These are phyloP conservation scores for Bradypodion ventrale DNA, from an alignment of 2,797 vertebrate species.

Conservation along the genomic window DNA sequence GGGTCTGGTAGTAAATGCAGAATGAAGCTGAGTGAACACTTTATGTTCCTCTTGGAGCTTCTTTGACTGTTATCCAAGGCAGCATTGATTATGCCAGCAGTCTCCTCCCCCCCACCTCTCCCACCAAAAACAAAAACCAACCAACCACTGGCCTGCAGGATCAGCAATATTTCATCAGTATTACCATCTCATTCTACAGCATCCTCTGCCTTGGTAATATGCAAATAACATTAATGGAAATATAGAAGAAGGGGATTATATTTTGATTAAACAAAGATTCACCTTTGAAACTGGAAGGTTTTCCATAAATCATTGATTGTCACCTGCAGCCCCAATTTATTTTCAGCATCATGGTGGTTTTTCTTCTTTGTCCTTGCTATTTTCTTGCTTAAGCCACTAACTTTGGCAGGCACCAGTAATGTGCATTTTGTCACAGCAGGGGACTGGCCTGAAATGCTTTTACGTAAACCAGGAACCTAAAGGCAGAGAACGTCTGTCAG, in stretches of 20 bases:
- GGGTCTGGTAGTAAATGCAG: too few species aligned
- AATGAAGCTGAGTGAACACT: background rate
- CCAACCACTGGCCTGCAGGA: too few species aligned
- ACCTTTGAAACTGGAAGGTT: slow-evolving; percentile 91
- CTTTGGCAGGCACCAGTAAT: slow-evolving; percentile 80
- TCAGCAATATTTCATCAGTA: background rate
- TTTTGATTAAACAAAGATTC: slow-evolving; percentile 42
- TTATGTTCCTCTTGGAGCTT: background rate
- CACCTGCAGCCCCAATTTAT: slow-evolving; percentile 81
- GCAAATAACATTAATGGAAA: background rate
- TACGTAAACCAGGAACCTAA: slow-evolving; percentile 84
- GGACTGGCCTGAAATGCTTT: slow-evolving; percentile 63
- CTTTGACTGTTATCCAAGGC: background rate
- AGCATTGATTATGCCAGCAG: background rate
- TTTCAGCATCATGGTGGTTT: slow-evolving; percentile 78
- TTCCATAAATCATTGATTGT: slow-evolving; percentile 90
- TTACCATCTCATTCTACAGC: background rate
- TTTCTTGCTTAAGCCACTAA: slow-evolving; percentile 87
- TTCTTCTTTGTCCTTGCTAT: slow-evolving; percentile 61
- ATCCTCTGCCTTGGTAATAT: background rate
- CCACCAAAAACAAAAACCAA: too few species aligned
- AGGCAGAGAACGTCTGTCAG: slow-evolving; percentile 12
- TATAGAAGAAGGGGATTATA: background rate
- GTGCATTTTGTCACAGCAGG: slow-evolving; percentile 69
- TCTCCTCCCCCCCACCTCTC: too few species aligned